Evolutionary conservation across 2,113 vertebrate genomes (phyloP).

Genomic region (Labrus mixtus): DNA sequence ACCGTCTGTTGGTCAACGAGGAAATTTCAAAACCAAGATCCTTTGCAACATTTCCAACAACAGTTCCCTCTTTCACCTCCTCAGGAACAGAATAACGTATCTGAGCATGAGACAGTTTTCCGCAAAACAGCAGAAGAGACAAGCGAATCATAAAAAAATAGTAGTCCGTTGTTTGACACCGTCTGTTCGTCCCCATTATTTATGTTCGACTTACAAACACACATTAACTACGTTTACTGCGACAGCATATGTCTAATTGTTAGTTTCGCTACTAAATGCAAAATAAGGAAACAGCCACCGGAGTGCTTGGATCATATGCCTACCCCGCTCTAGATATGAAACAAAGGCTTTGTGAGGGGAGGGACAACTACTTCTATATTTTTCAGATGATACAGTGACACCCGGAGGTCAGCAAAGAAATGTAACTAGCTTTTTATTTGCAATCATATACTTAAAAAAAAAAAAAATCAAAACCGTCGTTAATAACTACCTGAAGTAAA

Average conservation of each 20-base stretch:
- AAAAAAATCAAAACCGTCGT: too few relatives aligned
- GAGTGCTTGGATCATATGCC: too few relatives aligned
- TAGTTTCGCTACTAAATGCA: neutral
- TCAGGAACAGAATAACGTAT: conserved; percentile 76
- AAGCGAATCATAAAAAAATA: conserved; percentile 34
- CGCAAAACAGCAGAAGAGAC: conserved; percentile 33
- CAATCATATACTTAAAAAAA: too few relatives aligned
- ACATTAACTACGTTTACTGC: neutral
- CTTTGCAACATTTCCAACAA: conserved; percentile 79
- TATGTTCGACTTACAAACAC: neutral
- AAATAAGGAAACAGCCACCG: neutral
- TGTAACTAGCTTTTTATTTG: neutral
- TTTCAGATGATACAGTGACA: conserved; percentile 10
- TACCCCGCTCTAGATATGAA: neutral
- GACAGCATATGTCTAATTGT: neutral
- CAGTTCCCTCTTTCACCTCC: conserved; percentile 76
- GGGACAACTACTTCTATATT: neutral
- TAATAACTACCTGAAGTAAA: too few relatives aligned
- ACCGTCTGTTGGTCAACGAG: conserved; percentile 63
- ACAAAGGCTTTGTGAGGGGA: conserved; percentile 14
- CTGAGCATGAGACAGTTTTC: conserved; percentile 44
- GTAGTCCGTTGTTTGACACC: conserved; percentile 5
- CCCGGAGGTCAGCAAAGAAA: neutral
- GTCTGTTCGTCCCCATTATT: conserved; percentile 41
- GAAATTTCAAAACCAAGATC: conserved; percentile 76